Conservation (phyloP, 2,113 vertebrate genomes). For the Sinosuthora webbiana region DNA sequence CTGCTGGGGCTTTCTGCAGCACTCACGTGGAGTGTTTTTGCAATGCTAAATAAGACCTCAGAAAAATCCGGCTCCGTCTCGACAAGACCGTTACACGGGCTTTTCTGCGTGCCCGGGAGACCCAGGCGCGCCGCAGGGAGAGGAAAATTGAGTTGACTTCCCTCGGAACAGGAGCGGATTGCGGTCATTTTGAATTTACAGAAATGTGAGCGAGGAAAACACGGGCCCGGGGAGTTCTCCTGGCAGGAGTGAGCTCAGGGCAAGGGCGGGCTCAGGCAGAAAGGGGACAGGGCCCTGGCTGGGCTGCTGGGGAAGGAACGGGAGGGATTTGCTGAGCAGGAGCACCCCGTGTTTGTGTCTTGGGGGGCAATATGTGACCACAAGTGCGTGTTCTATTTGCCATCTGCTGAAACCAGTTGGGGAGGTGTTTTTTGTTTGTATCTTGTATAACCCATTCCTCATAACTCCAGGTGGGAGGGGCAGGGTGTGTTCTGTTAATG, state of each 20-base stretch:
- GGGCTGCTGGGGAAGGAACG: not conserved
- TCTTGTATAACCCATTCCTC: no score
- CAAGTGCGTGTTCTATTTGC: no score
- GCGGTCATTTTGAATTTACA: not conserved
- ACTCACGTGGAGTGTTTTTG: not conserved
- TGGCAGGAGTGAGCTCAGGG: not conserved
- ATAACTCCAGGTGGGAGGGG: no score
- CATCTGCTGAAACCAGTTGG: no score
- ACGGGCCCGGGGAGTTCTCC: not conserved
- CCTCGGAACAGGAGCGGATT: not conserved
- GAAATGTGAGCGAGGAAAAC: not conserved
- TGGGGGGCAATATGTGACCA: no score
- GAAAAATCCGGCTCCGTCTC: not conserved
- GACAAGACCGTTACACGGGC: not conserved
- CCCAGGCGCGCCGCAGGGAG: not conserved
- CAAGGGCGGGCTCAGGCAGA: not conserved
- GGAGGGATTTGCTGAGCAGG: not conserved
- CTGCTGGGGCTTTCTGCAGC: not conserved
- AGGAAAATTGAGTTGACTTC: conserved; percentile 3
- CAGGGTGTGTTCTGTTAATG: no score
- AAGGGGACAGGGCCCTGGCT: not conserved
- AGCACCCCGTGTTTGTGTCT: not conserved
- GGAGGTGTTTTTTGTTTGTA: no score
- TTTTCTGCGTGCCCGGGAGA: not conserved
- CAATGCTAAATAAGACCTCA: not conserved